phyloP scores from a whole-genome alignment of 2,888 invertebrate species.

The Diarsia brunnea region DNA sequence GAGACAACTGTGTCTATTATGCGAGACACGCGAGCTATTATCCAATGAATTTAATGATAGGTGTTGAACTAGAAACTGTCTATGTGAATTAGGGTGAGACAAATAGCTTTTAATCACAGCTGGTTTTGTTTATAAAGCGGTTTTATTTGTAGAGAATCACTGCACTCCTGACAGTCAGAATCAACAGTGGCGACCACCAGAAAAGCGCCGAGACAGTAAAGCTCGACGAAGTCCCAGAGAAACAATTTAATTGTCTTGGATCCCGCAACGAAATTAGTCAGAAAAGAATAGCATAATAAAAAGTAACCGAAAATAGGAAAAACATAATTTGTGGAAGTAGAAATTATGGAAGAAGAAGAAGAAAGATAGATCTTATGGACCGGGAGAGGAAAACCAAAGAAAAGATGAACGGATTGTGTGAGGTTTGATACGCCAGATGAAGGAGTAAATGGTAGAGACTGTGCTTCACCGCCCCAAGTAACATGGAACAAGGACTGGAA shows the following conservation, averaged over 20 bases:
- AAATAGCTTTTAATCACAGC: constrained; percentile 21
- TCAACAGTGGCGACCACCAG: too few species aligned
- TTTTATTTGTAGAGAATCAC: neutral
- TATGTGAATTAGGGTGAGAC: constrained; percentile 37
- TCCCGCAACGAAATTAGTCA: too few species aligned
- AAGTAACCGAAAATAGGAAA: too few species aligned
- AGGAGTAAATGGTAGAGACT: neutral
- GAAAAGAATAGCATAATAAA: too few species aligned
- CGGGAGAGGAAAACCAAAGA: neutral
- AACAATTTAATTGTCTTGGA: too few species aligned
- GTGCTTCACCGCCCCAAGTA: neutral
- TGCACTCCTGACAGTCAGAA: too few species aligned
- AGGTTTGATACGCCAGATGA: neutral
- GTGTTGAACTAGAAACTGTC: constrained; percentile 56
- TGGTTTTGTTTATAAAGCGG: neutral
- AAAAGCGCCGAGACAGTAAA: too few species aligned
- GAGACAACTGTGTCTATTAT: constrained; percentile 45
- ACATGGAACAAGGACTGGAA: neutral
- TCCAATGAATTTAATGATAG: constrained; percentile 51
- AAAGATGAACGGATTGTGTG: neutral
- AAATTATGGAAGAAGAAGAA: neutral
- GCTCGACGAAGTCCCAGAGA: too few species aligned
- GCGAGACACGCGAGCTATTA: constrained; percentile 56
- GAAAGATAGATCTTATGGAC: neutral
- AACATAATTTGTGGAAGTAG: too few species aligned